These are phyloP conservation scores for Baryphthengus martii DNA, from an alignment of 2,113 vertebrate genomes.

Conservation along the genomic window DNA sequence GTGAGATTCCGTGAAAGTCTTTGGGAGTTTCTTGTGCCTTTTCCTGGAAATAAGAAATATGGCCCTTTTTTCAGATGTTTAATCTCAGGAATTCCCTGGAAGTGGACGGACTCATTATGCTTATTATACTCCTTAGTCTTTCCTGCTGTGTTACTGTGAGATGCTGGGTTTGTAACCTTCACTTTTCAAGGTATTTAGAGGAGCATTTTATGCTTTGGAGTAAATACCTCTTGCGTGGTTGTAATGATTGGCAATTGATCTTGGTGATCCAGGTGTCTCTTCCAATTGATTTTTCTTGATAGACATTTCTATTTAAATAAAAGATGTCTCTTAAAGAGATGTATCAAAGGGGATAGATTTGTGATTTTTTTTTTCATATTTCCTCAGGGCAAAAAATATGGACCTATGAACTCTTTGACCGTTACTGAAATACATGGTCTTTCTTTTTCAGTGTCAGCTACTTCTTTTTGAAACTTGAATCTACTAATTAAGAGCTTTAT, in stretches of 20 bases:
- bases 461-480: neutral
- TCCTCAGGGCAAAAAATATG: neutral
- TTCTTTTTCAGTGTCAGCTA: neutral
- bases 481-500: neutral
- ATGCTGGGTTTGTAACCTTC: neutral
- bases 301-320: neutral
- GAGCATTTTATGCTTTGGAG: neutral
- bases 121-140: neutral
- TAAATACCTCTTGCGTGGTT: neutral
- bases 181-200: neutral
- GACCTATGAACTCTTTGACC: neutral
- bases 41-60: neutral
- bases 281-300: neutral
- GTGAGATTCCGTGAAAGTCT: neutral
- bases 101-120: neutral
- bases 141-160: neutral
- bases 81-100: neutral
- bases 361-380: neutral
- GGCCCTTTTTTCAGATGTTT: neutral
- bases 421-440: neutral
- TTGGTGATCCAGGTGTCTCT: neutral
- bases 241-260: neutral
- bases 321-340: neutral
- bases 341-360: neutral
- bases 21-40: neutral